phyloP scores from a whole-genome alignment of 23 tunicate genomes.

The Ascidia mentula region DNA sequence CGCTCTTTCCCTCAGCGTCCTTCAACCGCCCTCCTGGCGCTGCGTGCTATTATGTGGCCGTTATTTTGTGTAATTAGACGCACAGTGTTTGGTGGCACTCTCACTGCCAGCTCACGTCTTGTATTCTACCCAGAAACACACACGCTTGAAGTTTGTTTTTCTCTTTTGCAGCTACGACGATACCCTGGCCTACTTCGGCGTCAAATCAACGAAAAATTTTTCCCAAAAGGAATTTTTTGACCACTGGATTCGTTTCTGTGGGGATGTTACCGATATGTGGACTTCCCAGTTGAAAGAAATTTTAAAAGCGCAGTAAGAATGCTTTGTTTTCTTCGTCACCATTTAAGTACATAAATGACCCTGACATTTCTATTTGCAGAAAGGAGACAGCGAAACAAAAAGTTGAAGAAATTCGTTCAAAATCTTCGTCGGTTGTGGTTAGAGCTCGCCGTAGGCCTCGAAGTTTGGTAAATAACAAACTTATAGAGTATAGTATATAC shows the following conservation, averaged over 20 bases:
- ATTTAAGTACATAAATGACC: background rate
- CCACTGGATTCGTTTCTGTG: constrained; percentile 33
- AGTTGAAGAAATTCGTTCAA: background rate
- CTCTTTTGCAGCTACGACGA: constrained; percentile 8
- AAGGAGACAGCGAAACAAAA: background rate
- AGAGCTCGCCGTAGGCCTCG: background rate
- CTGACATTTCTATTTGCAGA: background rate
- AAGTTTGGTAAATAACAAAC: background rate
- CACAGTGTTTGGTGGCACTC: background rate
- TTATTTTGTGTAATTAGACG: constrained; percentile 6
- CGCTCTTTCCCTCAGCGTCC: background rate
- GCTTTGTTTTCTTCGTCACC: background rate
- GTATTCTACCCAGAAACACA: background rate
- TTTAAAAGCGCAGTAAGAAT: constrained; percentile 27
- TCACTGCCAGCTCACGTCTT: background rate
- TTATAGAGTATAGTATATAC: too few species aligned
- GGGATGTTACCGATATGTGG: constrained; percentile 37
- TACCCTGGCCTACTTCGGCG: constrained; percentile 3
- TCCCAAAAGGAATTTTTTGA: constrained; percentile 44
- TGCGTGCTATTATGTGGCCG: background rate
- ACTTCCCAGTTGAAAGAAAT: constrained; percentile 3
- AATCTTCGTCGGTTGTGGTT: background rate
- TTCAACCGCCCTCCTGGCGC: background rate
- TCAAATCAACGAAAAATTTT: constrained; percentile 7
- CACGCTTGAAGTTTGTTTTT: constrained; percentile 13